Percentiles rank a stretch among this genome's conserved stretches.
phyloP scores from a whole-genome alignment of 2,888 invertebrate genomes.

The Chouioia cunea region DNA sequence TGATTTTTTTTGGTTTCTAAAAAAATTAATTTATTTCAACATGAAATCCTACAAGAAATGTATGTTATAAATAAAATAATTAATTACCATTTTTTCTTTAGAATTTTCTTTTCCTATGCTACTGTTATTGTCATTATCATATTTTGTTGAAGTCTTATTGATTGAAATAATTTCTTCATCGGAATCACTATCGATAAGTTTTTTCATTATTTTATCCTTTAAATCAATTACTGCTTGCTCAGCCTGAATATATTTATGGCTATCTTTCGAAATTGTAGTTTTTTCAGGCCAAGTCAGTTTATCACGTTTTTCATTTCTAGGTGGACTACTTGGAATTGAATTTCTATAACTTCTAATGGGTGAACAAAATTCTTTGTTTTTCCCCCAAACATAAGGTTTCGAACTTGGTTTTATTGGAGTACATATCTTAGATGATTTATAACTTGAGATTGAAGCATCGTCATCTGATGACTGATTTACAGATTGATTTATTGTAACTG shows the following conservation, averaged over 20 bases:
- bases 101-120: slow-evolving; percentile 15
- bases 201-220: slow-evolving; percentile 27
- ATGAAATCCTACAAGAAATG: background rate
- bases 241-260: slow-evolving; percentile 1
- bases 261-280: background rate
- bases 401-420: background rate
- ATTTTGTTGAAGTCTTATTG: slow-evolving; percentile 7
- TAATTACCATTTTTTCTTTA: slow-evolving; percentile 31
- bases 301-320: slow-evolving; percentile 12
- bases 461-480: background rate
- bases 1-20: background rate
- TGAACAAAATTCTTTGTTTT: slow-evolving; percentile 15
- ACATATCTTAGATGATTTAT: background rate
- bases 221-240: slow-evolving; percentile 21
- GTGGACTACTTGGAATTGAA: slow-evolving; percentile 19
- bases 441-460: slow-evolving; percentile 2
- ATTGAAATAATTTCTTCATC: slow-evolving; percentile 49
- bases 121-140: slow-evolving; percentile 33
- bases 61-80: slow-evolving; percentile 2
- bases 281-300: slow-evolving; percentile 31
- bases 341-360: slow-evolving; percentile 22
- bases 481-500: background rate
- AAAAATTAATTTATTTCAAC: slow-evolving; percentile 1
- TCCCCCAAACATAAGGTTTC: background rate
- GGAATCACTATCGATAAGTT: slow-evolving; percentile 55